These are phyloP conservation scores for Alca torda DNA, from an alignment of 2,797 vertebrate species.

Conservation along the genomic window DNA sequence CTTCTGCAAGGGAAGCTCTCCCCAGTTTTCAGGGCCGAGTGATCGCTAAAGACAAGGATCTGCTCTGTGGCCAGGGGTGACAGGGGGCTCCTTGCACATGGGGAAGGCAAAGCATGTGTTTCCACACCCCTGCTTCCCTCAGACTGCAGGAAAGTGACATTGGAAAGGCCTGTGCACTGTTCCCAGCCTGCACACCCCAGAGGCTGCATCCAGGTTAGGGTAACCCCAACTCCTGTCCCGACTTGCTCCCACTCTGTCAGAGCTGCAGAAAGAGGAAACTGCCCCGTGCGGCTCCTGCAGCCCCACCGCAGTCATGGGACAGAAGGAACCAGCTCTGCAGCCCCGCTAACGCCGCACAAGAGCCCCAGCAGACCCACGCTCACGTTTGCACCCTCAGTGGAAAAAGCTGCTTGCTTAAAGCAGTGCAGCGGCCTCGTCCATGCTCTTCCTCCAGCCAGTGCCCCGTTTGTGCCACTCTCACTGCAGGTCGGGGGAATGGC, in stretches of 20 bases:
- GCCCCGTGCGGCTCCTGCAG: background rate
- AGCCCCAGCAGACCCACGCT: background rate
- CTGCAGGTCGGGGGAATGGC: background rate
- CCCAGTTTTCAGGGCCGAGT: background rate
- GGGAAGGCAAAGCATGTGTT: background rate
- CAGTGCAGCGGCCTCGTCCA: background rate
- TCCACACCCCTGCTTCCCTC: background rate
- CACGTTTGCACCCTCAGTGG: background rate
- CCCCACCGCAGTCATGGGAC: accelerated
- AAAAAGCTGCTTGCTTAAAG: background rate
- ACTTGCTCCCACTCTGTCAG: background rate
- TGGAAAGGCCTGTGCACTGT: background rate
- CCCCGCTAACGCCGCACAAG: accelerated
- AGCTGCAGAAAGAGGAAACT: background rate
- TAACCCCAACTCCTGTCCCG: background rate
- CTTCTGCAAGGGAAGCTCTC: background rate
- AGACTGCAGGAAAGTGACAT: background rate
- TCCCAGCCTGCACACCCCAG: background rate
- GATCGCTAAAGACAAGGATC: accelerated
- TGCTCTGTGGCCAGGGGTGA: background rate
- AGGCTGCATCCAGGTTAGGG: background rate
- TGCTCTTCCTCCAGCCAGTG: accelerated
- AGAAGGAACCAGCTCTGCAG: background rate
- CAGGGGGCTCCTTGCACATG: background rate
- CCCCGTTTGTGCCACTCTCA: background rate